Evolutionary conservation across 2,797 vertebrate genomes (phyloP).

Genomic region (Acropternis orthonyx): DNA sequence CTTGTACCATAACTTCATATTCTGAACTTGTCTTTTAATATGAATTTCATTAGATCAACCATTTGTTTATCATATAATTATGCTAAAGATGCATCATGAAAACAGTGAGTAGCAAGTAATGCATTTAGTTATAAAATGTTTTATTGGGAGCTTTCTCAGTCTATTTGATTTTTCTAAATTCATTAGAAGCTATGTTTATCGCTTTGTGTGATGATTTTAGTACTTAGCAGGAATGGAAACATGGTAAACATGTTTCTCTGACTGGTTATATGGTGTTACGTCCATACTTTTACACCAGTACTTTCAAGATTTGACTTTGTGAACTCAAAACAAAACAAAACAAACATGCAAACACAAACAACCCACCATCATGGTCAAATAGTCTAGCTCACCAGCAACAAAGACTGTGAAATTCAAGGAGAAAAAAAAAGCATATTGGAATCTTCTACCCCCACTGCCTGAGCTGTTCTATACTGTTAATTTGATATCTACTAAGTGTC

Average conservation of each 20-base stretch:
- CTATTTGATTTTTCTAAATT: background rate
- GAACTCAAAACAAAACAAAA: background rate
- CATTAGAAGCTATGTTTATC: background rate
- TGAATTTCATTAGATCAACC: background rate
- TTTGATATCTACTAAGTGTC: background rate
- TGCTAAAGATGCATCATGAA: background rate
- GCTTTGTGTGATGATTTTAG: background rate
- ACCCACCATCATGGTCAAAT: background rate
- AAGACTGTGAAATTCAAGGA: background rate
- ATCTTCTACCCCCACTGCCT: background rate
- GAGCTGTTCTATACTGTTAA: background rate
- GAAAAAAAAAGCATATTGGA: background rate
- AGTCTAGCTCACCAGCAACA: background rate
- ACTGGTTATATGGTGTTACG: background rate
- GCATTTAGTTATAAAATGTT: background rate
- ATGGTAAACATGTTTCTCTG: background rate
- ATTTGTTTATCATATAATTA: background rate
- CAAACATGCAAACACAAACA: background rate
- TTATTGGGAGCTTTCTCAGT: background rate
- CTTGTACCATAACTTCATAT: background rate
- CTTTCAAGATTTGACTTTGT: background rate
- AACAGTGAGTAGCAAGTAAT: background rate
- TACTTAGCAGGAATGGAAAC: background rate
- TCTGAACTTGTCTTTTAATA: background rate
- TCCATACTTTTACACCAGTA: background rate